Conservation (phyloP, 2,797 vertebrate genomes). For the Simalia tracyae region DNA sequence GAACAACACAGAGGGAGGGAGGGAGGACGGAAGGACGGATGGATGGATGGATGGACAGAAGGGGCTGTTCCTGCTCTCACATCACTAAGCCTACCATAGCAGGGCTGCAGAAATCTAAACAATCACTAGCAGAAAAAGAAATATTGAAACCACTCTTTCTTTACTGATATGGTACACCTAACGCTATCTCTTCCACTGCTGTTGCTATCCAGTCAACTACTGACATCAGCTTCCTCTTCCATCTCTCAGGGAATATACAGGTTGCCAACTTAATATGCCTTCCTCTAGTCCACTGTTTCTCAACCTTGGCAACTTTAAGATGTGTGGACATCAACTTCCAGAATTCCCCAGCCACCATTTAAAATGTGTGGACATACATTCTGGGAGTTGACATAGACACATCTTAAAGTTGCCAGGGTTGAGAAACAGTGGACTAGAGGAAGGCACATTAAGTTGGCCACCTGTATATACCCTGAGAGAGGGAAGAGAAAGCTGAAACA, state of each 20-base stretch:
- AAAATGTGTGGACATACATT: too few species aligned
- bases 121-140: not conserved
- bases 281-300: not conserved
- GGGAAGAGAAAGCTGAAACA: too few species aligned
- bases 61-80: not conserved
- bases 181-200: not conserved
- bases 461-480: too few species aligned
- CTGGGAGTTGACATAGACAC: too few species aligned
- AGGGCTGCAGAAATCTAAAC: not conserved
- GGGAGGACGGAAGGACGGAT: not conserved
- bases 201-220: not conserved
- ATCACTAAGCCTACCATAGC: not conserved
- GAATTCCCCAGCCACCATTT: too few species aligned
- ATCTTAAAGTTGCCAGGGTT: too few species aligned
- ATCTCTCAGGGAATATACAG: not conserved
- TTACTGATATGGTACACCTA: not conserved
- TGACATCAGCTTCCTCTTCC: not conserved
- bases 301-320: too few species aligned
- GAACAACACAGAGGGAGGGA: not conserved
- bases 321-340: too few species aligned
- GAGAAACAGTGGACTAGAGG: too few species aligned
- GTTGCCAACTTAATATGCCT: not conserved
- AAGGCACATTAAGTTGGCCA: too few species aligned
- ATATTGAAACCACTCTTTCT: not conserved
- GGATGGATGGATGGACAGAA: not conserved